Conservation (phyloP, 2,888 invertebrate genomes). For the Aleiodes testaceus region DNA sequence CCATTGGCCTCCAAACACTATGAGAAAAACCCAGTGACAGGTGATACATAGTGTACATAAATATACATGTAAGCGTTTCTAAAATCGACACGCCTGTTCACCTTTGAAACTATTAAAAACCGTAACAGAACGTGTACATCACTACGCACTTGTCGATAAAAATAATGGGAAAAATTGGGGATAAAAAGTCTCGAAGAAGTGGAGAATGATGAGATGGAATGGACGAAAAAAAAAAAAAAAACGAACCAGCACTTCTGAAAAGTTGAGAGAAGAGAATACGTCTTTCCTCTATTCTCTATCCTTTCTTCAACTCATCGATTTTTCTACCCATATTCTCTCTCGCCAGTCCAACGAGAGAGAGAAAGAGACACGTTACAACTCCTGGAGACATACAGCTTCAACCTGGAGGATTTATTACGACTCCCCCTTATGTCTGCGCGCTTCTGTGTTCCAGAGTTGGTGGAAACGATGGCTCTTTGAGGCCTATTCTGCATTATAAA, state of each 20-base stretch:
- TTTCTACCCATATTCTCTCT: constrained; percentile 23
- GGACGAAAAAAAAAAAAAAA: background rate
- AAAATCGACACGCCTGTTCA: constrained; percentile 21
- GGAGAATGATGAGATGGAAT: background rate
- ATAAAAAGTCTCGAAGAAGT: constrained; percentile 1
- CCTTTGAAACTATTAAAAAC: constrained; percentile 24
- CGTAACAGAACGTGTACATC: constrained; percentile 23
- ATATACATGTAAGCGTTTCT: constrained; percentile 25
- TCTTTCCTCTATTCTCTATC: constrained; percentile 17
- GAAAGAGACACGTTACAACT: constrained; percentile 36
- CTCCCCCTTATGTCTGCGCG: constrained; percentile 58
- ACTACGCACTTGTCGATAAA: constrained; percentile 21
- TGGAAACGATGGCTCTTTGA: constrained; percentile 50
- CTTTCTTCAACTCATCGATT: constrained; percentile 27
- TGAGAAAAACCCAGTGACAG: constrained; percentile 18
- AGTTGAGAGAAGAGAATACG: background rate
- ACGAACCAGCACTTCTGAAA: background rate
- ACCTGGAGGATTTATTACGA: constrained; percentile 67
- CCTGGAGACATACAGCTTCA: constrained; percentile 65
- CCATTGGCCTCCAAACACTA: constrained; percentile 24
- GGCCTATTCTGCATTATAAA: constrained; percentile 67
- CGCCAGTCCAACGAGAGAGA: background rate
- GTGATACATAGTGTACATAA: constrained; percentile 33
- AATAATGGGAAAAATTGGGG: background rate
- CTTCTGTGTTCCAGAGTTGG: constrained; percentile 54